Conservation (phyloP, 2,113 vertebrate genomes). For the Chaetodon auriga region DNA sequence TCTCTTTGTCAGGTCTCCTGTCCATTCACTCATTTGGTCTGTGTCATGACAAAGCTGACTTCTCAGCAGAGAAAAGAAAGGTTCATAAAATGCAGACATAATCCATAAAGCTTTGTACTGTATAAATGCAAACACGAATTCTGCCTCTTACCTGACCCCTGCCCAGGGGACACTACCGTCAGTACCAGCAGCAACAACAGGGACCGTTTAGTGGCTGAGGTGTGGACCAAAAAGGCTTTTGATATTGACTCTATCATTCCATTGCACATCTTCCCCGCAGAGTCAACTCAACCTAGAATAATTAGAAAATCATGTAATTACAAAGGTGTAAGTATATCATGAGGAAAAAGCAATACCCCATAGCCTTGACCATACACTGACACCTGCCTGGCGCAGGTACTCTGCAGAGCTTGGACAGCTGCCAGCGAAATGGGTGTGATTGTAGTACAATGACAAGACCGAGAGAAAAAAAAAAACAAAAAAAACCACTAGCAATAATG, state of each 20-base stretch:
- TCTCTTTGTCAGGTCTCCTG: not conserved
- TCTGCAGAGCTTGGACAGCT: constrained; percentile 61
- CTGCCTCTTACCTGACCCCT: constrained; percentile 76
- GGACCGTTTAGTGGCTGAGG: constrained; percentile 47
- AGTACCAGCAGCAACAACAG: constrained; percentile 68
- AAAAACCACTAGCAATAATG: not conserved
- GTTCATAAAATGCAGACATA: not conserved
- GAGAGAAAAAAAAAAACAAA: not conserved
- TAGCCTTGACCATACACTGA: not conserved
- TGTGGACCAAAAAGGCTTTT: constrained; percentile 53
- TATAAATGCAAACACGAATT: not conserved
- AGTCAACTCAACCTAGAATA: constrained; percentile 62
- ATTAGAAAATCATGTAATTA: not conserved
- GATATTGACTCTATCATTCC: constrained; percentile 78
- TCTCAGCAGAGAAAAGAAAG: not conserved
- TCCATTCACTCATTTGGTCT: not conserved
- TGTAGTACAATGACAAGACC: constrained; percentile 15
- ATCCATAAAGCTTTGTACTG: not conserved
- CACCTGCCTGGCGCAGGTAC: constrained; percentile 67
- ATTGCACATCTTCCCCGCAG: constrained; percentile 83
- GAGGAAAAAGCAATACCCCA: not conserved
- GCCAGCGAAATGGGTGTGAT: constrained; percentile 64
- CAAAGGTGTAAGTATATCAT: not conserved
- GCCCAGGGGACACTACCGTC: constrained; percentile 66
- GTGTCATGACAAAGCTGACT: not conserved